Percentiles rank a stretch among this genome's conserved stretches.
Conservation (phyloP, 1,140 invertebrate genomes). For the Philotrypesis tridentata region DNA sequence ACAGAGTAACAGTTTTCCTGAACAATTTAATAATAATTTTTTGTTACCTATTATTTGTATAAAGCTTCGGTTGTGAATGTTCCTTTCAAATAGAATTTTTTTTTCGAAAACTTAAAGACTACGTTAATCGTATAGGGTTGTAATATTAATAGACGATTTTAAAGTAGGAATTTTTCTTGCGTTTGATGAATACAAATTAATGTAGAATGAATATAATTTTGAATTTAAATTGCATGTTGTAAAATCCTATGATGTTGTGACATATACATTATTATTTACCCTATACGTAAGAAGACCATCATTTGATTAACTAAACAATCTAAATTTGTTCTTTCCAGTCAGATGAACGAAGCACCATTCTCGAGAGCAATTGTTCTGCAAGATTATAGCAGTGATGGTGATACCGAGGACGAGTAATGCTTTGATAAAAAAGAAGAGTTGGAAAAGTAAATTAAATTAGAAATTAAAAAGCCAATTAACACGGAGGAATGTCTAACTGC, state of each 20-base stretch:
- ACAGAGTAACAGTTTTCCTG: too few species aligned
- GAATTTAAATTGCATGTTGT: not conserved
- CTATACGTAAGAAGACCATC: not conserved
- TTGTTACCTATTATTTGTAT: too few species aligned
- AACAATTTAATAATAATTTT: not conserved
- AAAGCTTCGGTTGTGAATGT: too few species aligned
- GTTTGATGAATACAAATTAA: too few species aligned
- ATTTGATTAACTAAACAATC: conserved; percentile 20
- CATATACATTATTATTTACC: conserved; percentile 12
- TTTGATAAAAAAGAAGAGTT: conserved; percentile 1
- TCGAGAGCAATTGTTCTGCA: conserved; percentile 79
- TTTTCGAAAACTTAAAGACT: conserved; percentile 31
- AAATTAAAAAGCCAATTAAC: conserved; percentile 31
- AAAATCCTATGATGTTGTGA: not conserved
- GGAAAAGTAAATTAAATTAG: conserved; percentile 10
- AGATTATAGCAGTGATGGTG: conserved; percentile 91
- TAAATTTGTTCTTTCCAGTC: conserved; percentile 75
- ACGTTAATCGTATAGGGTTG: conserved; percentile 41
- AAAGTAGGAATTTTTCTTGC: not conserved
- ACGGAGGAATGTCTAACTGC: conserved; percentile 37
- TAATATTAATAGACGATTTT: conserved; percentile 34
- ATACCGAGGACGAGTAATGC: conserved; percentile 89
- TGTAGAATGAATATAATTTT: too few species aligned
- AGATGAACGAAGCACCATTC: conserved; percentile 86
- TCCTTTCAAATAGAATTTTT: too few species aligned